Base-by-base conservation (phyloP, 2,113 vertebrate genomes). In the Scolopax mira region DNA sequence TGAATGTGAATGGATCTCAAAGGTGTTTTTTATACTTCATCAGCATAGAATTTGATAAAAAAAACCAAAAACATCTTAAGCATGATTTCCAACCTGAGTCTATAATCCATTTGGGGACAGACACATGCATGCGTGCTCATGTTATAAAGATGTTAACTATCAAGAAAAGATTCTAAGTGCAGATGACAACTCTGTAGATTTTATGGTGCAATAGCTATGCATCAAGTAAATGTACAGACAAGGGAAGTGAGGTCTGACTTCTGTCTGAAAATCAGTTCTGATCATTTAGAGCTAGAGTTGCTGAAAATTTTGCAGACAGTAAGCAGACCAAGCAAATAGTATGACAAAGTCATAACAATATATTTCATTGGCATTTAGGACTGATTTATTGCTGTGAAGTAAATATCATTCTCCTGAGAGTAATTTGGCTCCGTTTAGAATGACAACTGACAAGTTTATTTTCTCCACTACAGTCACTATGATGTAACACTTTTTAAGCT, bases 401-500 rank as follows among this genome's bases (percentile, higher is more conserved):
- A 52, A 79, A 93, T 79, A 30, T 55, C 4, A 1, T 65, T 94
- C 30, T 83, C 15, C 37, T 8, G 19, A 51, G 37, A 10, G 9
- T 54, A 86, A 78, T 57, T 39, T 69, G 18, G 5, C 33, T 85
- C 13, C 4, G 52, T 57, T 15, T 10, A 70, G 30, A 61, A 42
- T 78, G 62, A 44, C 55, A 90, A 57, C 35, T 78, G 80, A 33
- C 4, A n/a, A 61, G 60, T 69, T 88, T 89, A 61, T 95, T 93
- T 95, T 90, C 69, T 89, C 35, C 55, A 69, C 28, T 13, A 2
- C 6, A 87, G 42, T 41, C 79, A 67, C 54, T 84, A 24, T 60
- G 41, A 41, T 24, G 23, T 52, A 67, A 73, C 11, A 64, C 19
- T 65, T 90, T 79, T 72, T 62, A 87, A 83, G 48, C 35, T 90